Evolutionary conservation across 2,797 vertebrate genomes (phyloP), one percentile per base, ranked within the genome.

Genomic region (Podargus strigoides): DNA sequence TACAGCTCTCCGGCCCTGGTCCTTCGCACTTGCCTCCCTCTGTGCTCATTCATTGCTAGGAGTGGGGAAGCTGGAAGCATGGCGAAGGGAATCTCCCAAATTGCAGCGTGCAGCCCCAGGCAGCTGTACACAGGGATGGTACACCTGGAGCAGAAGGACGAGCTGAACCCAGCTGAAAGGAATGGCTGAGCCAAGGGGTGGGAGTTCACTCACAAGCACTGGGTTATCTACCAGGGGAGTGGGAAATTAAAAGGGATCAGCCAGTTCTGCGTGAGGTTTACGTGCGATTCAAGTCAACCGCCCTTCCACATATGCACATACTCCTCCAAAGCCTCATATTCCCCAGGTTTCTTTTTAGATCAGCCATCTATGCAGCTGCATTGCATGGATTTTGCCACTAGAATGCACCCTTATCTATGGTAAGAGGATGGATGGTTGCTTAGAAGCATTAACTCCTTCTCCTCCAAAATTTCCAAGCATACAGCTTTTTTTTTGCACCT

Each of bases 361-460:
- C 90, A 86, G 86, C 91, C 84, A 84, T 95, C 89, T 91, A 36
- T 95, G 94, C 95, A 96, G 94, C 97, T 98, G 98, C 97, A 98
- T 96, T 98, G 97, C 98, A 92, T 69, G 53, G 93, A 97, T 97
- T 97, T 97, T 97, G 95, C 97, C 98, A 98, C 98, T 98, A 98
- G 98, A 98, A 98, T 98, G 98, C 98, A 98, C 97, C 93, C 98
- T 98, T 97, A 98, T 98, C 98, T 98, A 96, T 97, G 97, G 93
- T 97, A 98, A 98, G 96, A 83, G 92, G 72, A 86, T 3, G 41
- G 56, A 59, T 76, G 70, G 59, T 87, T 80, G 82, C 86, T 94
- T 91, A 85, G 93, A 96, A 95, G 69, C 74, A 53, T 96, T 96
- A 96, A 96, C 93, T 96, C 92, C 69, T 77, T 58, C 84, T 94